Percentiles rank a stretch among this genome's conserved stretches.
Evolutionary conservation across 2,797 vertebrate species (phyloP).

Genomic region (Coregonus ussuriensis): DNA sequence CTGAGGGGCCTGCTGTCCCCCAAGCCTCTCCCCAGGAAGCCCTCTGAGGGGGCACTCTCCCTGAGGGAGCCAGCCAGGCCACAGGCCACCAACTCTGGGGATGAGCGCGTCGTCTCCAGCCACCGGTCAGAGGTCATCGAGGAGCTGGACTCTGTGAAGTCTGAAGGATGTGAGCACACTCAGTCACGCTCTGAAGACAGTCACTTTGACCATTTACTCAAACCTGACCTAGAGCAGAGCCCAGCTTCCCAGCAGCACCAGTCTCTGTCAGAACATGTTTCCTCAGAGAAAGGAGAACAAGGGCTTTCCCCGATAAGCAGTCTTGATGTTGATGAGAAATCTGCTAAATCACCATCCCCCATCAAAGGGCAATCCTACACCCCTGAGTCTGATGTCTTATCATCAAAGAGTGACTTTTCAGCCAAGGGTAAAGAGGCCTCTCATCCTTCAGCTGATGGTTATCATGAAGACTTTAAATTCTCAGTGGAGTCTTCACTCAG

Average conservation of each 20-base stretch:
- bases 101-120: constrained; percentile 56
- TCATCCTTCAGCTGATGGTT: constrained; percentile 45
- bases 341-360: constrained; percentile 27
- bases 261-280: constrained; percentile 24
- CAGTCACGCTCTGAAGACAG: constrained; percentile 52
- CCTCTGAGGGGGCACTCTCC: constrained; percentile 41
- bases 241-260: constrained; percentile 40
- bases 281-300: constrained; percentile 34
- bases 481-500: constrained; percentile 63
- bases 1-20: constrained; percentile 55
- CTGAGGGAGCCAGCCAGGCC: constrained; percentile 38
- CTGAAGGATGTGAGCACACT: constrained; percentile 57
- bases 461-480: constrained; percentile 81
- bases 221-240: constrained; percentile 51
- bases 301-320: constrained; percentile 31
- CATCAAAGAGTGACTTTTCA: constrained; percentile 65
- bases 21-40: constrained; percentile 54
- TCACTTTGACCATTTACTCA: constrained; percentile 53
- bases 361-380: constrained; percentile 48
- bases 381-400: constrained; percentile 74
- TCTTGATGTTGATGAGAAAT: constrained; percentile 33
- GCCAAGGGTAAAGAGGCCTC: constrained; percentile 45
- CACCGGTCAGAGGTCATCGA: constrained; percentile 78
- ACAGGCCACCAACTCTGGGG: constrained; percentile 45
- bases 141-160: constrained; percentile 66